These are phyloP conservation scores for Sandelia bainsii DNA, from an alignment of 2,797 vertebrate species.

Conservation along the genomic window DNA sequence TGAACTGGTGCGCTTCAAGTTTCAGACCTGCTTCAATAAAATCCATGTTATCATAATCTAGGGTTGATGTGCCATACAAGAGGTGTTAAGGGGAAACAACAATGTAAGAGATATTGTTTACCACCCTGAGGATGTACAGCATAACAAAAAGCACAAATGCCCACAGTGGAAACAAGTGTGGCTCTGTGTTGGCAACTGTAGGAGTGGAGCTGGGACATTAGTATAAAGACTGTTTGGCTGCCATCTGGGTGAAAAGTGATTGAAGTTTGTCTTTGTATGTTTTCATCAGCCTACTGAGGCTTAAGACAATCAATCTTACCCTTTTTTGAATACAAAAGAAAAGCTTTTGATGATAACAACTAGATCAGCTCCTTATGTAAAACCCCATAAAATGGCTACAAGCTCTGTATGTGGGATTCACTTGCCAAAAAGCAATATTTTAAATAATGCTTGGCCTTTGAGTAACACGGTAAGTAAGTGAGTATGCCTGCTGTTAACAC, in stretches of 20 bases:
- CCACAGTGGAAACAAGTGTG: conserved; percentile 63
- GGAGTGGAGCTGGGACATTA: conserved; percentile 57
- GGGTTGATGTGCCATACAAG: background rate
- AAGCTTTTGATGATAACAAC: background rate
- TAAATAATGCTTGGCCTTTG: background rate
- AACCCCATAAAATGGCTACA: background rate
- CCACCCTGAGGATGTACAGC: conserved; percentile 24
- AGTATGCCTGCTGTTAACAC: no score
- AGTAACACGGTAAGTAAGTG: no score
- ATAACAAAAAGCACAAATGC: conserved; percentile 36
- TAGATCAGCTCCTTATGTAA: background rate
- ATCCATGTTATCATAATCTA: conserved; percentile 2
- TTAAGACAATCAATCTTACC: background rate
- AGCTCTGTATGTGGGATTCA: background rate
- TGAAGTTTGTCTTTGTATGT: background rate
- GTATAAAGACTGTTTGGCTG: conserved; percentile 57
- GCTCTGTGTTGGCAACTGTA: conserved; percentile 53
- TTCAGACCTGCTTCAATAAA: conserved; percentile 2
- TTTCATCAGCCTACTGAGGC: background rate
- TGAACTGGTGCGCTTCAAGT: conserved; percentile 4
- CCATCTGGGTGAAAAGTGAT: conserved; percentile 39
- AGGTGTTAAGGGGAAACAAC: conserved; percentile 3
- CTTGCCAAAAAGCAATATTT: background rate
- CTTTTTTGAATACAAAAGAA: background rate
- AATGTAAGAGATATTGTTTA: conserved; percentile 33